Base-by-base conservation (phyloP, 2,888 invertebrate genomes). In the Xestia rhomboidea region DNA sequence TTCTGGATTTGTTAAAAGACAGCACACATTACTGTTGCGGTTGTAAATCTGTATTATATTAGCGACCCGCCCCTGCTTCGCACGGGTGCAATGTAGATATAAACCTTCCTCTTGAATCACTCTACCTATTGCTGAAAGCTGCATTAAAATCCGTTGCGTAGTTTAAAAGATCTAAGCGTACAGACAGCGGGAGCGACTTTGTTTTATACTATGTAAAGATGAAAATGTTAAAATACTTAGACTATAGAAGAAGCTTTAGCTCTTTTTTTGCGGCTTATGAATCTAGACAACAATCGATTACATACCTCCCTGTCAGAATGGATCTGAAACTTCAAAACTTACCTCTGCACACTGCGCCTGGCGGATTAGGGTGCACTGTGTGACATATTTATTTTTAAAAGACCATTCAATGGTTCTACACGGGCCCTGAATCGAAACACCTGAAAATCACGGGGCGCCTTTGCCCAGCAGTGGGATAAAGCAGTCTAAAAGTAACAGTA, bases 11-110 rank as follows among this genome's bases (percentile, higher is more conserved):
- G 60, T 57, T 76, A 51, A 63, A 49, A 83, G 13, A 68, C 76
- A 62, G 60, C 69, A 67, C 34, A 70, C 30, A n/a, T 46, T 79
- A 8, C 27, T 54, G 46, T 49, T 15, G 7, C n/a, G 18, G 66
- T 34, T 51, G 18, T 77, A 78, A 78, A 68, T 83, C 57, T 51
- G 30, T 51, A 79, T 69, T 66, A 66, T 46, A 34, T 4, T n/a
- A n/a, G n/a, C n/a, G n/a, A n/a, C 34, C 34, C 34, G 34, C 34
- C 34, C 34, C 34, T 1, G 34, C 34, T 34, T 34, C 34, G 34
- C 34, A 34, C 34, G 34, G 34, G 34, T 34, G n/a, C 34, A 34
- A 34, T 34, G 34, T 34, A 34, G 34, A 34, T 4, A 34, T 4
- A 34, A 34, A 34, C 34, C 34, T 34, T 4, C 34, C 34, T 34